Base-by-base conservation (phyloP, 2,113 vertebrate genomes). In the Apodemus speciosus region DNA sequence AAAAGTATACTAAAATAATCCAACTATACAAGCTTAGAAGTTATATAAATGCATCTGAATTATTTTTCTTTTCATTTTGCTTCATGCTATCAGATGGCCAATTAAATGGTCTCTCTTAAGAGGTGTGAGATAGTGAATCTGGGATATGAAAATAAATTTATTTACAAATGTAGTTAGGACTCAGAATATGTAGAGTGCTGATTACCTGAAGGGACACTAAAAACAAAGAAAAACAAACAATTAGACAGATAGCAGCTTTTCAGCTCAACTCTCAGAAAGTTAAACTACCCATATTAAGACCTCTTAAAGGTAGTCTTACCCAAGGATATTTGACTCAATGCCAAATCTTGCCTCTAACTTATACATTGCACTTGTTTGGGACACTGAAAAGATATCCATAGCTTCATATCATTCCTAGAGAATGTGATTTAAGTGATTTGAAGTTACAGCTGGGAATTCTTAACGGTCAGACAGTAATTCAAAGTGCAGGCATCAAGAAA, bases 281-380 rank as follows among this genome's bases (percentile, higher is more conserved):
- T 73, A 25, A 13, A 84, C 91, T 32, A 32, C 2, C 49, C 43
- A 35, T 20, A 2, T 85, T 72, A 90, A 85, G 51, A 46, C 7
- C 49, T 94, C 18, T 84, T 89, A 73, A 43, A 92, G 72, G 13
- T 84, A 51, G 38, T 30, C 6, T 11, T n/a, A 85, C 25, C 7
- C 80, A 69, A 68, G n/a, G 4, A 83, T 43, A 83, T 69, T 58
- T 86, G 35, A 10, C 60, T 92, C 92, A 87, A 23, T 90, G 72
- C 18, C 1, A 40, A 38, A 49, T 46, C 84, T 90, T 38, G 20
- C 9, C 27, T 3, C 30, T 38, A 87, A 53, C 21, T 81, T 88
- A 13, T 35, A 79, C 4, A 23, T 13, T 25, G 18, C 15, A 89
- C 79, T 89, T 1, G 32, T 89, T 60, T 75, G 9, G 43, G 56